Base-by-base conservation (phyloP, 2,797 vertebrate species). In the Eurystomus glaucurus region DNA sequence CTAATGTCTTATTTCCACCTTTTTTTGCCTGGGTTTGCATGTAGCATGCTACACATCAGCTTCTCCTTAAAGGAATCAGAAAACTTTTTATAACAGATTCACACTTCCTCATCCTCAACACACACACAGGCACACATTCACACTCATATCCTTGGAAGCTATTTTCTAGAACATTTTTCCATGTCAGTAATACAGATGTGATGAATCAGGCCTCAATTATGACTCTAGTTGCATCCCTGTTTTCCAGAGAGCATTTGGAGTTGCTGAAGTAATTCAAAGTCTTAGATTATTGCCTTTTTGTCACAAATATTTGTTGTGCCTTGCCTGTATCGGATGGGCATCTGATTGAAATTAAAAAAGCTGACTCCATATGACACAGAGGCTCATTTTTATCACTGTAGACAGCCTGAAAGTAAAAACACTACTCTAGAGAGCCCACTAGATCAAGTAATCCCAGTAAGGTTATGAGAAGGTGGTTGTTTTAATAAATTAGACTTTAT, bases 221-320 rank as follows among this genome's bases (percentile, higher is more conserved):
- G 52, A 91, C 82, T 93, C 82, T 52, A 77, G 45, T 39, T 83
- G 48, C 65, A 89, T 80, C 61, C 71, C 33, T 87, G 52, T 94
- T 97, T 94, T 93, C 52, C 85, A 96, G 74, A 82, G 54, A 91
- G 58, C 57, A 93, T 87, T 65, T 92, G 70, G 54, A 95, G 92
- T 68, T 92, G 72, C 35, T 85, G 2, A 92, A 96, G 75, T 68
- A 85, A 84, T 81, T 95, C 21, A 66, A 23, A 92, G 51, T 60
- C 91, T 92, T 60, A 65, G 35, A 84, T 84, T 86, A 78, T 96
- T 94, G 71, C 74, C 33, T 89, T 86, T 85, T 90, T 94, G 80
- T 76, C 76, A 79, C 37, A 39, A 75, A 79, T 92, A 84, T 90
- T 86, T 90, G 62, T 91, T 78, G 52, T 66, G 31, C 28, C n/a